Base-by-base conservation (phyloP, 2,888 invertebrate genomes). In the Ashinkailepas kermadecensis region DNA sequence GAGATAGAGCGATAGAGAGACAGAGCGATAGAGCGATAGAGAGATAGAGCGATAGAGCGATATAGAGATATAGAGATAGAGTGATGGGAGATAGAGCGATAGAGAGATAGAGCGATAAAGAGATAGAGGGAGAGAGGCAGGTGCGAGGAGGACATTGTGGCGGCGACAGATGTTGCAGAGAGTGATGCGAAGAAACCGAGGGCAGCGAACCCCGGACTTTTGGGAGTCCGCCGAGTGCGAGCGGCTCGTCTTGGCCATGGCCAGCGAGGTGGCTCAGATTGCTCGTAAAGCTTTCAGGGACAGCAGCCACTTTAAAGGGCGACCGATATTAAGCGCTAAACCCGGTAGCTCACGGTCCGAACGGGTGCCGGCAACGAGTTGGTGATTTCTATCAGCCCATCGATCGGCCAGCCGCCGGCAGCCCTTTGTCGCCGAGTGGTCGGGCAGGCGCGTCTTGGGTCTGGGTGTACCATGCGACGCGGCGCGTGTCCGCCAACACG, bases 201-300 rank as follows among this genome's bases (percentile, higher is more conserved):
- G 39, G 39, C 39, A n/a, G 39, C 39, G 39, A 4, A 39, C 39
- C 39, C 39, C 39, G 39, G 39, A 39, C 39, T 39, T 39, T 4
- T 39, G 39, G 39, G 39, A 39, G 39, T 39, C 39, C 2, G 39
- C 4, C 39, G 39, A 39, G 39, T 39, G 39, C 39, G 39, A 39
- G 39, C 39, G 39, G 39, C 39, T 39, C 39, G 39, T 39, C 39
- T 39, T 4, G 39, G 23, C 67, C 67, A 25, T 25, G 23, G 23
- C 67, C 12, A 23, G 18, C 70, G 70, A 70, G 25, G 39, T 15
- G 70, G 23, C 70, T 23, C 70, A 10, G 70, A 70, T 70, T 25
- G 70, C 70, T 70, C 70, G 70, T 70, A 70, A 70, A 70, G 70
- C 70, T 70, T 70, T 70, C 70, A 70, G 70, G 70, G 70, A 70